Evolutionary conservation across 2,888 invertebrate genomes (phyloP).

Genomic region (Napeogenes inachia): DNA sequence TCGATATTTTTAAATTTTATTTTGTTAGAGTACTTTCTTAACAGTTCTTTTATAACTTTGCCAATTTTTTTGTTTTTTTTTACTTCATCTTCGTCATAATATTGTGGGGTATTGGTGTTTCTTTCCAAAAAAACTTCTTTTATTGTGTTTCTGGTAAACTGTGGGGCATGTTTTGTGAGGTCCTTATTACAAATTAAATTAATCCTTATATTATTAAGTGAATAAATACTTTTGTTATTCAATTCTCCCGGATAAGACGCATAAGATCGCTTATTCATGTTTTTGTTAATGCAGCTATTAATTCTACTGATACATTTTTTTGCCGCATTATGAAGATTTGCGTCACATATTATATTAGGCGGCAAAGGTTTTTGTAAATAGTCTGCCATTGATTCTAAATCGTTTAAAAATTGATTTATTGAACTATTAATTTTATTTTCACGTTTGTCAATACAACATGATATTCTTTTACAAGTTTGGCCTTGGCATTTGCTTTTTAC

Average conservation of each 20-base stretch:
- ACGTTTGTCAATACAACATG: slow-evolving; percentile 50
- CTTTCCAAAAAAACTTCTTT: slow-evolving; percentile 10
- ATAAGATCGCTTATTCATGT: slow-evolving; percentile 27
- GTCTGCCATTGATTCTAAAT: slow-evolving; percentile 32
- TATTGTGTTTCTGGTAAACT: slow-evolving; percentile 10
- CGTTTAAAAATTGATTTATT: slow-evolving; percentile 17
- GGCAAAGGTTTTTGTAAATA: slow-evolving; percentile 38
- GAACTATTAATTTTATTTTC: slow-evolving; percentile 21
- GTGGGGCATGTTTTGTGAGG: slow-evolving; percentile 7
- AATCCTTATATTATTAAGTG: slow-evolving; percentile 56
- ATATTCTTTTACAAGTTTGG: slow-evolving; percentile 48
- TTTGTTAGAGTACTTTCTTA: slow-evolving; percentile 25
- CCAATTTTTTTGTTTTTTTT: slow-evolving; percentile 22
- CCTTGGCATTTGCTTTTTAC: slow-evolving; percentile 59
- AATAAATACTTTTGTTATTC: slow-evolving; percentile 39
- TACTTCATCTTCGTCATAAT: slow-evolving; percentile 25
- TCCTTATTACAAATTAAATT: slow-evolving; percentile 54
- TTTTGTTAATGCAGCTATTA: slow-evolving; percentile 34
- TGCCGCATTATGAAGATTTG: slow-evolving; percentile 35
- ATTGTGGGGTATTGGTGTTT: slow-evolving; percentile 14
- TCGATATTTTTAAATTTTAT: slow-evolving; percentile 32
- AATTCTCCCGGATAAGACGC: neutral
- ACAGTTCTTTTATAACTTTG: slow-evolving; percentile 36
- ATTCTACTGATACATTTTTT: slow-evolving; percentile 30
- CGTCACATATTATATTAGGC: slow-evolving; percentile 29